Conservation (phyloP, 2,113 vertebrate genomes). For the Orcinus orca region DNA sequence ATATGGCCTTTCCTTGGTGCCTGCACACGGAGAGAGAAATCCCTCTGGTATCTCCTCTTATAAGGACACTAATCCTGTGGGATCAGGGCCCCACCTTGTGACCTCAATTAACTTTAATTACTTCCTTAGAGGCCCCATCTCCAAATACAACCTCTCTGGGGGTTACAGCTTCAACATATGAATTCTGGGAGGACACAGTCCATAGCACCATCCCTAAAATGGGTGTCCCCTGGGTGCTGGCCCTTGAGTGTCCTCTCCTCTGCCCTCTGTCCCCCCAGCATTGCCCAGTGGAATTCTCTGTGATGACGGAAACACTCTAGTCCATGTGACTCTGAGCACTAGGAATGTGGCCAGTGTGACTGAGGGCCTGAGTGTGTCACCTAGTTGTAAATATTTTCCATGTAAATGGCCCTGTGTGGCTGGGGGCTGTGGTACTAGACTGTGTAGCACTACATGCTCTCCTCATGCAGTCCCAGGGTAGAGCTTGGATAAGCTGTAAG, state of each 20-base stretch:
- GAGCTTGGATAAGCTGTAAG: too few species aligned
- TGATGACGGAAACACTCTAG: background rate
- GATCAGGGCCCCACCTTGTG: background rate
- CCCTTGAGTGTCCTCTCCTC: background rate
- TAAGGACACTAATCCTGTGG: fast-evolving
- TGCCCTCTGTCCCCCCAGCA: too few species aligned
- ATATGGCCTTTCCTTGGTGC: fast-evolving
- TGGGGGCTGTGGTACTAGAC: fast-evolving
- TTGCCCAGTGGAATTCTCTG: background rate
- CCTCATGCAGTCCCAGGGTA: fast-evolving
- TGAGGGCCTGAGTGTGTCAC: fast-evolving
- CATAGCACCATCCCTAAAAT: fast-evolving
- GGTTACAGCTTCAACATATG: fast-evolving
- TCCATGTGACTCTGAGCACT: too few species aligned
- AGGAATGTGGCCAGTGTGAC: fast-evolving
- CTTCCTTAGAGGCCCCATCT: background rate
- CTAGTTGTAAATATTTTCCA: background rate
- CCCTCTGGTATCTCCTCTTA: background rate
- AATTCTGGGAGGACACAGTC: background rate
- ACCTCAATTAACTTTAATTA: background rate
- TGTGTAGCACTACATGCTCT: fast-evolving
- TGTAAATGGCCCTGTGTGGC: background rate
- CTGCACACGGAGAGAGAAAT: fast-evolving
- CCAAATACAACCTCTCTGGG: background rate
- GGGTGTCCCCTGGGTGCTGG: fast-evolving